A percentile compares a stretch with the other conserved stretches of the same genome.
phyloP scores from a whole-genome alignment of 2,888 invertebrate genomes.

The Caenorhabditis sp. region DNA sequence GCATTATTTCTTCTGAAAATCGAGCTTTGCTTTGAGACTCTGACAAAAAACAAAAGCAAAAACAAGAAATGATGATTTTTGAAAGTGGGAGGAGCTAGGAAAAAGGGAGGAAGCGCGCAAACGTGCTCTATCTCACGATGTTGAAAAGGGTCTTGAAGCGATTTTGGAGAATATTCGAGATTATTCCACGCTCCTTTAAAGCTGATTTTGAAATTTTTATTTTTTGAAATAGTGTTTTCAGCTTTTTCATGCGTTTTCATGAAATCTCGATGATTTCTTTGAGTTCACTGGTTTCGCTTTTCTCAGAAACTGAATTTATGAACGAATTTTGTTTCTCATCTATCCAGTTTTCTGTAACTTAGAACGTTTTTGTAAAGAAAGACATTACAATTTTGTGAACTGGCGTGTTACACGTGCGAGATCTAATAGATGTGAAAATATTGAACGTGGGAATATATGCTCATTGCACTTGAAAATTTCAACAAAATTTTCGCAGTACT shows the following conservation, averaged over 20 bases:
- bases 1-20: conserved; percentile 8
- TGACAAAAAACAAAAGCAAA: not conserved
- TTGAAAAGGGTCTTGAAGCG: conserved; percentile 19
- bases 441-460: too few species aligned
- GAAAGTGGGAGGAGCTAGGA: conserved; percentile 7
- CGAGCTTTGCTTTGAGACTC: not conserved
- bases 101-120: not conserved
- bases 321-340: too few species aligned
- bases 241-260: not conserved
- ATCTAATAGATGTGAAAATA: too few species aligned
- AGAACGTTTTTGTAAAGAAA: too few species aligned
- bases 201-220: conserved; percentile 10
- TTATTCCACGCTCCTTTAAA: conserved; percentile 39
- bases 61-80: conserved; percentile 35
- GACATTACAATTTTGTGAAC: too few species aligned
- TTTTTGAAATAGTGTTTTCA: not conserved
- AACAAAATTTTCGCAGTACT: too few species aligned
- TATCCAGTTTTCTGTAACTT: too few species aligned
- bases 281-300: not conserved
- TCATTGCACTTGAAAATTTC: too few species aligned
- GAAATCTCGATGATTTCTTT: not conserved
- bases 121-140: conserved; percentile 18
- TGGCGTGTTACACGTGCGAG: too few species aligned
- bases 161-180: conserved; percentile 32
- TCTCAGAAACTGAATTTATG: not conserved